Base-by-base conservation (phyloP, 2,113 vertebrate species). In the Amphilophus citrinellus region DNA sequence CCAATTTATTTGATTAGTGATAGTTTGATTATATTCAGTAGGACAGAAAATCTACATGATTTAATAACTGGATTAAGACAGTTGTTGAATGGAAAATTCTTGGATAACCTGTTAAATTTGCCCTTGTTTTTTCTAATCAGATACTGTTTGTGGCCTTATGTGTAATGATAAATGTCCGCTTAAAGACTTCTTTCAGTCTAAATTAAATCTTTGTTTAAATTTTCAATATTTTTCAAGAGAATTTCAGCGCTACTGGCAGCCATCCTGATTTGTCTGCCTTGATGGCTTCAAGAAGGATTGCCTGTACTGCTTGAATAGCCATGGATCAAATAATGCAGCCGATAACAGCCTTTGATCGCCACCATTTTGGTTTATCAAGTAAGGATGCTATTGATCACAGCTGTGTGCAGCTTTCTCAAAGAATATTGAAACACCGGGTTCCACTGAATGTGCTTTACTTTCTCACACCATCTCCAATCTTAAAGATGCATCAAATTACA, bases 341-440 rank as follows among this genome's bases (percentile, higher is more conserved):
- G 17, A 73, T 73, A 73, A 27, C 50, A 53, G 50, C 15, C 17
- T 53, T 53, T 18, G 50, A 53, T 53, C 6, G 17, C 6, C 50
- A 53, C 50, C 4, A 15, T 17, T 50, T 18, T 53, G 50, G 56
- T 56, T 73, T 73, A 73, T 14, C 50, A 44, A 73, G 53, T 35
- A 56, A 73, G 44, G 68, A 56, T 73, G 47, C 68, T 24, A 11
- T 2, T 24, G 57, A 53, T 18, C 50, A 53, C 50, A 53, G 50
- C 7, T 53, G 17, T 59, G 57, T 24, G 10, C 57, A 58, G 57
- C 57, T 11, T 24, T 24, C 57, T 35, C 27, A 32, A 73, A 18
- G 68, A 73, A n/a, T 53, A 73, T 47, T 32, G 7, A 58, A 57
- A 37, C 44, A 77, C 37, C 76, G 78, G 76, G 57, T 32, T 76